phyloP scores from a whole-genome alignment of 53 echinoderm and acorn worm species.

The Luidia sarsii region DNA sequence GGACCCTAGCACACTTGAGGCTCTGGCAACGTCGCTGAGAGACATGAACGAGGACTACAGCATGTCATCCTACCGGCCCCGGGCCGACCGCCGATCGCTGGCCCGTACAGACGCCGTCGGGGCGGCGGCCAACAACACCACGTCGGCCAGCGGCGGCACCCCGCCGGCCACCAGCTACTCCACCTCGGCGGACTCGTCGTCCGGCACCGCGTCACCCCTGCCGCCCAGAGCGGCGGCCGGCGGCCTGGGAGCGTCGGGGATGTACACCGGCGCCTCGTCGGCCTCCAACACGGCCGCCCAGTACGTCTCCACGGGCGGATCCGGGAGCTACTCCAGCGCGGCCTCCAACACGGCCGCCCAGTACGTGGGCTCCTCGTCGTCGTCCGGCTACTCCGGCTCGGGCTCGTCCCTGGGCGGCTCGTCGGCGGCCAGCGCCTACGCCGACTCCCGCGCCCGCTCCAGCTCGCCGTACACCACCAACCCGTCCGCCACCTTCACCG shows the following conservation, averaged over 20 bases:
- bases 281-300: constrained; percentile 31
- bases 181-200: constrained; percentile 43
- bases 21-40: constrained; percentile 38
- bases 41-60: constrained; percentile 50
- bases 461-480: constrained; percentile 34
- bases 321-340: constrained; percentile 15
- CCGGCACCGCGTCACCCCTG: constrained; percentile 27
- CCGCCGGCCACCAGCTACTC: constrained; percentile 1
- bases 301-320: constrained; percentile 16
- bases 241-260: not conserved
- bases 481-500: constrained; percentile 29
- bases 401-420: not conserved
- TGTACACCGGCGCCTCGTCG: constrained; percentile 23
- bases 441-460: constrained; percentile 14
- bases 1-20: constrained; percentile 48
- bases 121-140: not conserved
- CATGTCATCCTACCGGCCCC: constrained; percentile 57
- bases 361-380: constrained; percentile 9
- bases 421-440: constrained; percentile 6
- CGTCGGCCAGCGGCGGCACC: not conserved
- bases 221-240: constrained; percentile 4
- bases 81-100: constrained; percentile 31
- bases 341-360: constrained; percentile 8
- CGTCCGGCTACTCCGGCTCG: not conserved
- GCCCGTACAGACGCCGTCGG: constrained; percentile 2